Percentiles rank a stretch among this genome's conserved stretches.
phyloP scores from a whole-genome alignment of 2,888 invertebrate species.

The Drosophila parthenogenetica region DNA sequence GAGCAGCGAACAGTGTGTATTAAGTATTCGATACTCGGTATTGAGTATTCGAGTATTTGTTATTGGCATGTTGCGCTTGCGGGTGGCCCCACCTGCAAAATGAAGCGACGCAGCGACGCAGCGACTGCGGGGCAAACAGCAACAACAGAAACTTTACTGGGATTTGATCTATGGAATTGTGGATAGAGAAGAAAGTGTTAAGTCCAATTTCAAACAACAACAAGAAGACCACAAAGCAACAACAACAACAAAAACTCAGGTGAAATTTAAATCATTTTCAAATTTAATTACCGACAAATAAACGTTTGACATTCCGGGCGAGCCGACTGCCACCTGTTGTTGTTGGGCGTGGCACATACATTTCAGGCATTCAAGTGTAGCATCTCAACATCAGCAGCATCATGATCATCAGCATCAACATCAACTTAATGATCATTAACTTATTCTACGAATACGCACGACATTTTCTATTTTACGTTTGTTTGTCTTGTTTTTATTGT shows the following conservation, averaged over 20 bases:
- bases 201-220: slow-evolving; percentile 65
- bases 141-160: slow-evolving; percentile 15
- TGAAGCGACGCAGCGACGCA: too few relatives aligned
- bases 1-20: too few relatives aligned
- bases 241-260: slow-evolving; percentile 59
- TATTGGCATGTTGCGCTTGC: slow-evolving; percentile 50
- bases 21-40: slow-evolving; percentile 3
- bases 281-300: slow-evolving; percentile 78
- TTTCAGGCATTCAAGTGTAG: slow-evolving; percentile 49
- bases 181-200: slow-evolving; percentile 74
- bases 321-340: slow-evolving; percentile 54
- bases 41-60: slow-evolving; percentile 10
- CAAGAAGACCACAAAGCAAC: too few relatives aligned
- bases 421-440: slow-evolving; percentile 20
- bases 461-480: slow-evolving; percentile 42
- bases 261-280: slow-evolving; percentile 81
- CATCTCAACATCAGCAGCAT: slow-evolving; percentile 28
- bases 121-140: too few relatives aligned
- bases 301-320: slow-evolving; percentile 76
- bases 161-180: slow-evolving; percentile 22
- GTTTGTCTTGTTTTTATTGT: slow-evolving; percentile 4
- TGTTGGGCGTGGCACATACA: slow-evolving; percentile 56
- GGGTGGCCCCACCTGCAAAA: slow-evolving; percentile 58
- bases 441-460: slow-evolving; percentile 57
- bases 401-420: slow-evolving; percentile 8